Evolutionary conservation across 2,888 invertebrate genomes (phyloP), one percentile per base, ranked within the genome.

Genomic region (Camponotus fellah): DNA sequence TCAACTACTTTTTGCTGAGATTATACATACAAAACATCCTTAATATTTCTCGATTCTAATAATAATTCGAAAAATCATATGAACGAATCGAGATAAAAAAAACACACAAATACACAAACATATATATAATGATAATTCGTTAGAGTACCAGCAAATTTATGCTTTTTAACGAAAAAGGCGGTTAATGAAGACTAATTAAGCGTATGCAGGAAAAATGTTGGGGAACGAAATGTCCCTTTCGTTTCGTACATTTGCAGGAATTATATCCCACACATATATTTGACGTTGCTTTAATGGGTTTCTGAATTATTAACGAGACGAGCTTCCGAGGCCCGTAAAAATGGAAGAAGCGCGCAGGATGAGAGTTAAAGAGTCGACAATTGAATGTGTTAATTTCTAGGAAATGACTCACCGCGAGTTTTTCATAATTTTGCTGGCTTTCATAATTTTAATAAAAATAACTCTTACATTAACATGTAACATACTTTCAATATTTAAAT

Each of bases 171-270:
- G 53, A 53, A 65, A 72, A 65, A 60, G 21, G 58, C 43, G 34
- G 58, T 69, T 69, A 69, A 79, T 60, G 79, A 79, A 79, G 69
- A 26, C 69, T 79, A 79, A 79, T 79, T 79, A 69, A 69, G 68
- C 77, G 56, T 58, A 60, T 17, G 69, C 46, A 60, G n/a, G 46
- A 60, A 68, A 68, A 68, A 40, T 32, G 68, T 60, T 46, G 79
- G 58, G 69, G 46, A 79, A 69, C 43, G 32, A 46, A 58, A 79
- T 79, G 69, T 69, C 58, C 58, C 43, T 77, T 68, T 26, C 68
- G 68, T 68, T 79, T 40, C 69, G 68, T 79, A 69, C 46, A 46
- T 60, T 69, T 66, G 58, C 21, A 53, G 9, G 79, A 79, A 79
- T 79, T 69, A 69, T 79, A 34, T 46, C 1, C 60, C 34, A 32